Evolutionary conservation across 2,797 vertebrate genomes (phyloP).

Genomic region (Acanthis flammea): DNA sequence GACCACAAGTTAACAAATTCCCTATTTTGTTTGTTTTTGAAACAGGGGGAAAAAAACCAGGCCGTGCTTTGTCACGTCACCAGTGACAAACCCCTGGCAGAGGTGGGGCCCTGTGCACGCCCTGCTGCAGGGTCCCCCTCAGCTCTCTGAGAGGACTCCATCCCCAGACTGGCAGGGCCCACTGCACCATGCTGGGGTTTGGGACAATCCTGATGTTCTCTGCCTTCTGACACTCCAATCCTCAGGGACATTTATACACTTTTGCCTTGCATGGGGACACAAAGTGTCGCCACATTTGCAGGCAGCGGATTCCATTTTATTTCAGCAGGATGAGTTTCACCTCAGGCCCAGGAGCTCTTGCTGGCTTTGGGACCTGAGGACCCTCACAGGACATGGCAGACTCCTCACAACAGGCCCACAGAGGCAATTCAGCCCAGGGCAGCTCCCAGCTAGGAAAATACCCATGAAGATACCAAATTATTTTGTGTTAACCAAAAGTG

Average conservation of each 20-base stretch:
- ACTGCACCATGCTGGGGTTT: neutral
- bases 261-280: accelerated
- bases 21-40: conserved; percentile 55
- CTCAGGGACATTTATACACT: neutral
- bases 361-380: neutral
- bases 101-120: neutral
- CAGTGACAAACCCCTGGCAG: neutral
- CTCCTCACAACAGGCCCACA: neutral
- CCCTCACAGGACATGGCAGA: neutral
- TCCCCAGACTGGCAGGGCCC: neutral
- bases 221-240: neutral
- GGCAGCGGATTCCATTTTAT: neutral
- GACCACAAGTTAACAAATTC: conserved; percentile 70
- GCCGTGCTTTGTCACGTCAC: neutral
- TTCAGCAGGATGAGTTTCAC: neutral
- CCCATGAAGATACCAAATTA: neutral
- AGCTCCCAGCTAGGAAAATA: neutral
- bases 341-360: neutral
- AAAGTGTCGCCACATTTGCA: neutral
- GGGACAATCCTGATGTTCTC: neutral
- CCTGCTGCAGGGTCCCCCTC: neutral
- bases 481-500: neutral
- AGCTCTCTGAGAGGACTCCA: neutral
- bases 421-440: accelerated
- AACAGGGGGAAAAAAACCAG: neutral